Evolutionary conservation across 1,140 invertebrate species (phyloP), one percentile per base, ranked within the genome.

Genomic region (Drosophila ambigua): DNA sequence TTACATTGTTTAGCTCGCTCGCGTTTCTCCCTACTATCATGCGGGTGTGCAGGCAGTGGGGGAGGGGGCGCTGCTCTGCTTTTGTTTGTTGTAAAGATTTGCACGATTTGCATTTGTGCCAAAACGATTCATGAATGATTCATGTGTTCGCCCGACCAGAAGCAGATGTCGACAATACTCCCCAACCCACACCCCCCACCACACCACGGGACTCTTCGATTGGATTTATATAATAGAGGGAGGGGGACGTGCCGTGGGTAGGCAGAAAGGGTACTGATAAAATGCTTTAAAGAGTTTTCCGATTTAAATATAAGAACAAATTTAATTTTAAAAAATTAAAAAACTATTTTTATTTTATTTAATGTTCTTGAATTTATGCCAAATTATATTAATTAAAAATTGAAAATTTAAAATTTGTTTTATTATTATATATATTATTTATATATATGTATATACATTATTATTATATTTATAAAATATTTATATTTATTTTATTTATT

Each of bases 51-150:
- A 26, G 26, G 44, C 4, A 15, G 28, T 16, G 35, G 50, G 35
- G 31, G 26, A 48, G 16, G 39, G 59, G 35, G 35, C 26, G 7
- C 20, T 6, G 5, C 5, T 0, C 4, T 2, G 61, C 80, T 50
- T 76, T 80, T 83, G 77, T 84, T 84, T 85, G 82, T 73, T 85
- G 77, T 87, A 84, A 81, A 77, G 82, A 84, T 84, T 84, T 85
- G 60, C 81, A 39, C 82, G 77, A 84, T 84, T 84, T 84, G 81
- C 81, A 85, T 84, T 85, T 85, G 81, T 85, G 67, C 80, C 73
- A 76, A 84, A 80, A 80, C 68, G 82, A 71, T 84, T 84, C 81
- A 84, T 84, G 73, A 84, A 84, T 84, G 81, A 84, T 84, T 84
- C 81, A 84, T 84, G 80, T 85, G 75, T 65, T 39, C 66, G 61